Evolutionary conservation across 2,888 invertebrate genomes (phyloP).

Genomic region (Drosophila falleni): DNA sequence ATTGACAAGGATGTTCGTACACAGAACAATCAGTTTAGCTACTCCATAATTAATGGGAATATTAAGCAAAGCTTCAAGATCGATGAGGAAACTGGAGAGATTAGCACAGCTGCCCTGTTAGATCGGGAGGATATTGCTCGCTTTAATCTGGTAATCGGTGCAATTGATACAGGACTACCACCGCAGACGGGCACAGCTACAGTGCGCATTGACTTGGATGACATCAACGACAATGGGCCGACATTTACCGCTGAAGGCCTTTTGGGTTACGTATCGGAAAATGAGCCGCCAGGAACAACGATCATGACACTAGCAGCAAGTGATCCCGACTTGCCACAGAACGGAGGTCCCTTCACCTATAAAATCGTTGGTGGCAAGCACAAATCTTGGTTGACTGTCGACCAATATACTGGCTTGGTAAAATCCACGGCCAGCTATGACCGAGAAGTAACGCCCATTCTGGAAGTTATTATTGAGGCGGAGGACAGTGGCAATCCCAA

Average conservation of each 20-base stretch:
- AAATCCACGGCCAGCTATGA: constrained; percentile 92
- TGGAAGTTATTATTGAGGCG: constrained; percentile 92
- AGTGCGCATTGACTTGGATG: constrained; percentile 92
- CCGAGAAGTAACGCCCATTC: constrained; percentile 91
- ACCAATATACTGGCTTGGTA: constrained; percentile 92
- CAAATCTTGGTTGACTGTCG: constrained; percentile 91
- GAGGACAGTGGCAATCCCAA: constrained; percentile 94
- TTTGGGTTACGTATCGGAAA: constrained; percentile 93
- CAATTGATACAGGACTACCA: constrained; percentile 94
- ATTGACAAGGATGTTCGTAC: constrained; percentile 96
- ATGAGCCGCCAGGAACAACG: constrained; percentile 93
- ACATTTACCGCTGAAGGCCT: constrained; percentile 90
- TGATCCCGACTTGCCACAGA: constrained; percentile 95
- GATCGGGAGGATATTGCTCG: constrained; percentile 92
- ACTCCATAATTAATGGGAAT: constrained; percentile 94
- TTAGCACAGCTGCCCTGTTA: constrained; percentile 91
- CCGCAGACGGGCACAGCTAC: constrained; percentile 96
- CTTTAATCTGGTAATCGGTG: constrained; percentile 93
- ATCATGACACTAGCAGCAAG: constrained; percentile 94
- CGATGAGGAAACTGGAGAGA: constrained; percentile 93
- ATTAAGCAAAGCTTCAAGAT: constrained; percentile 93
- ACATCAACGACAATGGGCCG: constrained; percentile 98
- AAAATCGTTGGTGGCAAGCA: constrained; percentile 92
- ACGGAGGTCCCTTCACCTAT: constrained; percentile 96
- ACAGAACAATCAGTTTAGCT: constrained; percentile 96